phyloP scores from a whole-genome alignment of 2,797 vertebrate genomes.

The Syndactyla subalaris region DNA sequence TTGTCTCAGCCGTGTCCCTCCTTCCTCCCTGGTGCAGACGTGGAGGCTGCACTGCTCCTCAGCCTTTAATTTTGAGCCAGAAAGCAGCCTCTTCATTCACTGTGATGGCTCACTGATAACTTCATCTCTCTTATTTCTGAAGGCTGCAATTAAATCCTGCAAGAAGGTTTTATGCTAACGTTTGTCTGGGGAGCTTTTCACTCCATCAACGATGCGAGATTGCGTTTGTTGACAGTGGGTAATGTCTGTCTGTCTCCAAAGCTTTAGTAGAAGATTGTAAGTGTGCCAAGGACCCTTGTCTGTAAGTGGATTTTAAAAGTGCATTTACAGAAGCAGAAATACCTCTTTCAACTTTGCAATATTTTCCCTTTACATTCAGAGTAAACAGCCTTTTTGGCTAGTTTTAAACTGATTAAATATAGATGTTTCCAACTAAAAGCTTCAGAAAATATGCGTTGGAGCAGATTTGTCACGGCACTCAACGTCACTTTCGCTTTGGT shows the following conservation, averaged over 20 bases:
- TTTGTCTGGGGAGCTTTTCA: conserved; percentile 60
- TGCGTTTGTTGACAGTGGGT: conserved; percentile 37
- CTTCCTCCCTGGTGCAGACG: neutral
- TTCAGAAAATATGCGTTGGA: conserved; percentile 38
- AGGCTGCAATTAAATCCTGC: conserved; percentile 43
- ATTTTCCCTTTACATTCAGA: neutral
- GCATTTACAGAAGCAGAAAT: conserved; percentile 50
- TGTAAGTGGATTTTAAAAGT: conserved; percentile 41
- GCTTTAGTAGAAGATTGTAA: conserved; percentile 36
- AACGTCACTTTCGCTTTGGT: neutral
- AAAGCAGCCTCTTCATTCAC: neutral
- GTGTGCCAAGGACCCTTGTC: conserved; percentile 41
- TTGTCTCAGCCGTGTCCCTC: neutral
- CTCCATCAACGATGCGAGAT: conserved; percentile 35
- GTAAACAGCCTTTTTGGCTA: conserved; percentile 33
- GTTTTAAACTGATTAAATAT: conserved; percentile 37
- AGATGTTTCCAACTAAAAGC: conserved; percentile 27
- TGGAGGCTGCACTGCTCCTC: neutral
- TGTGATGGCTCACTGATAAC: neutral
- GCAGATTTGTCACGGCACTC: conserved; percentile 24
- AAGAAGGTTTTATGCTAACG: conserved; percentile 30
- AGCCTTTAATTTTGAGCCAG: neutral
- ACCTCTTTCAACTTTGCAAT: neutral
- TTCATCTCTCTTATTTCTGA: conserved; percentile 24
- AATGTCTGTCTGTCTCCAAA: conserved; percentile 55